Evolutionary conservation across 1,140 invertebrate species (phyloP), one percentile per base, ranked within the genome.

Genomic region (Streblospio benedicti): DNA sequence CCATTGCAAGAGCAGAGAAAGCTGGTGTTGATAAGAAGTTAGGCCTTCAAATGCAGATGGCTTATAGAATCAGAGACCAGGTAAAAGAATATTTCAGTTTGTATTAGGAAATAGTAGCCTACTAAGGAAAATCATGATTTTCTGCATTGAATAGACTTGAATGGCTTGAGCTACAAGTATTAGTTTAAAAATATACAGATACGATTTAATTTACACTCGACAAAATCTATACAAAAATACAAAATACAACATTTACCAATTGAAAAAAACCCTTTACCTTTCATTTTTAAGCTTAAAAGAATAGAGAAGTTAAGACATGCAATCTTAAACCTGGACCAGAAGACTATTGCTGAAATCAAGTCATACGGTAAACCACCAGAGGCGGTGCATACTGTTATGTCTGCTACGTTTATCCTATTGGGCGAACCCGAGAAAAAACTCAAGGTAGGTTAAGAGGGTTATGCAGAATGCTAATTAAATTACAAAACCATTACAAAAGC

Each of bases 241-340:
- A 9, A 9, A 9, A 9, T 9, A 38, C n/a, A n/a, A 38, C 35
- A n/a, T 9, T n/a, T 38, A n/a, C 35, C n/a, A n/a, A 38, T 9
- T 9, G 9, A 38, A n/a, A 9, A 9, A n/a, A 9, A 9, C n/a
- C 35, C 35, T 9, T 38, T 9, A 9, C 35, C 35, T 9, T 9
- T 38, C 35, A 9, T n/a, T 9, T 9, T 38, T n/a, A 38, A 38
- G 35, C 9, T 38, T 38, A 38, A 38, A 9, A 38, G 9, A 9
- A n/a, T 9, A 9, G 9, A 38, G 35, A 38, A 9, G n/a, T 38
- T 38, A n/a, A 9, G 9, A 38, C 45, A 49, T 27, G 73, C 73
- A 59, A 74, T 75, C 30, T 57, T 75, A 44, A 68, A 74, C 43
- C 49, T 72, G 49, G 67, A 68, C 43, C 68, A 74, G 51, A 64